Percentiles rank a stretch among this genome's conserved stretches.
Conservation (phyloP, 2,113 vertebrate genomes). For the Synodontis membranacea region DNA sequence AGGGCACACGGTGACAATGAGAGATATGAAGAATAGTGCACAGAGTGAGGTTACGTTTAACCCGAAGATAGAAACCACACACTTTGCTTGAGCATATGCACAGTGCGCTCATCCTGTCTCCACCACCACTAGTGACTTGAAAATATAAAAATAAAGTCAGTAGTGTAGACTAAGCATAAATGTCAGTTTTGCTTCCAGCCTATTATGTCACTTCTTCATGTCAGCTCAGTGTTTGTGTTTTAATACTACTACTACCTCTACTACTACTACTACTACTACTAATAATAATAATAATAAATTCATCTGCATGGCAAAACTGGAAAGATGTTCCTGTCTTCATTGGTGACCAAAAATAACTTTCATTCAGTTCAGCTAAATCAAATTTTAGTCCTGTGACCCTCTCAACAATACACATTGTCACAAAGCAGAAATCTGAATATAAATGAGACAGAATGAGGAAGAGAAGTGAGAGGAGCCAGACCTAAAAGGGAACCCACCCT, state of each 20-base stretch:
- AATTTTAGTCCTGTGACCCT: background rate
- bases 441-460: background rate
- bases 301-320: background rate
- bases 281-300: background rate
- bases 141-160: background rate
- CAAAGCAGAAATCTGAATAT: background rate
- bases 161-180: background rate
- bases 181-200: background rate
- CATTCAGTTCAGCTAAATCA: background rate
- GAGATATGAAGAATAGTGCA: slow-evolving; percentile 33
- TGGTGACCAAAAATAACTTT: background rate
- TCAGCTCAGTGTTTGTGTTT: background rate
- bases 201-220: background rate
- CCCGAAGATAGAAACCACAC: background rate
- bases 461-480: background rate
- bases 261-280: background rate
- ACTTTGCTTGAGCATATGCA: background rate
- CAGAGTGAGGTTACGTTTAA: background rate
- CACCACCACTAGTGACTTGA: background rate
- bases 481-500: background rate
- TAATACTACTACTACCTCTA: background rate
- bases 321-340: background rate
- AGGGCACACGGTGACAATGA: background rate
- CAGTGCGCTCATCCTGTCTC: background rate
- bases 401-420: background rate